Conservation (phyloP, 2,113 vertebrate species). For the Tor tambroides region DNA sequence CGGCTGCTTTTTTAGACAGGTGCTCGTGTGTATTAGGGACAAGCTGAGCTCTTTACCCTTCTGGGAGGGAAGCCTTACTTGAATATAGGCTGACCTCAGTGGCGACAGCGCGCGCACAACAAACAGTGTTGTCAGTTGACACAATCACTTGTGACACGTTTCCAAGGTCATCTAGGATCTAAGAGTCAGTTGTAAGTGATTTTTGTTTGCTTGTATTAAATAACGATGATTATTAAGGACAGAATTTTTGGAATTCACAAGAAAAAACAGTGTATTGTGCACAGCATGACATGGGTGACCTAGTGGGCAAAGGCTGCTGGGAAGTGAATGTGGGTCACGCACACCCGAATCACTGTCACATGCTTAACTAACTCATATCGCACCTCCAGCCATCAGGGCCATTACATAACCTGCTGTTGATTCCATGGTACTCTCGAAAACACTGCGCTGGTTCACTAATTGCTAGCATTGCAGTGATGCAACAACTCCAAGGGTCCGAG, state of each 20-base stretch:
- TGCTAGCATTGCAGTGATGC: conserved; percentile 51
- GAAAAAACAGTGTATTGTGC: not conserved
- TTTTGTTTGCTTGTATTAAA: not conserved
- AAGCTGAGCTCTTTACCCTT: conserved; percentile 7
- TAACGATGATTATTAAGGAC: not conserved
- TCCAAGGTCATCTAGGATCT: conserved; percentile 27
- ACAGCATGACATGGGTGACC: conserved; percentile 44
- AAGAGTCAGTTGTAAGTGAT: not conserved
- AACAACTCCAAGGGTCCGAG: conserved; percentile 44
- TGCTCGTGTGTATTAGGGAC: conserved; percentile 2
- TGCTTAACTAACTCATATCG: conserved; percentile 77
- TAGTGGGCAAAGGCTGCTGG: conserved; percentile 34
- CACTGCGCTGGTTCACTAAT: conserved; percentile 61
- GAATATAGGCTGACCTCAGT: conserved; percentile 43
- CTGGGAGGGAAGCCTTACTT: conserved; percentile 23
- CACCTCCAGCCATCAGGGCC: conserved; percentile 72
- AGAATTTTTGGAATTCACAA: not conserved
- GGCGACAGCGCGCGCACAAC: not conserved
- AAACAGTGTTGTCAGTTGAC: conserved; percentile 39
- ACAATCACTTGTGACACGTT: conserved; percentile 33
- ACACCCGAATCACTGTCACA: conserved; percentile 72
- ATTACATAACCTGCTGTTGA: conserved; percentile 78
- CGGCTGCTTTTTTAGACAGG: conserved; percentile 42
- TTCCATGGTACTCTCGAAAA: conserved; percentile 58
- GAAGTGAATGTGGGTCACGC: conserved; percentile 73